phyloP scores from a whole-genome alignment of 1,140 invertebrate species.

The Cyclina sinensis region DNA sequence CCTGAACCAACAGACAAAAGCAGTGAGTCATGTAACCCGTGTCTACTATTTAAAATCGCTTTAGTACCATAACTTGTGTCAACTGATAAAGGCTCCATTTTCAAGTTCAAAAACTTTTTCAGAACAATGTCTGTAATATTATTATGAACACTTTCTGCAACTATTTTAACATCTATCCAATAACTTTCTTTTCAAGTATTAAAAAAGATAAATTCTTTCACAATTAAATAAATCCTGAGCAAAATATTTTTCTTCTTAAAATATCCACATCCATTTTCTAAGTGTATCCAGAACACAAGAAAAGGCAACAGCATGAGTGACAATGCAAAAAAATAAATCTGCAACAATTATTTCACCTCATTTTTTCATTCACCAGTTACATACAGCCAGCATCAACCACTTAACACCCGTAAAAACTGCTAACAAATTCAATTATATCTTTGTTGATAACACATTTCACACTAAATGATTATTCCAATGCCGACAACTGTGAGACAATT shows the following conservation, averaged over 20 bases:
- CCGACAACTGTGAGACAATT: neutral
- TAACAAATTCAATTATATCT: conserved; percentile 35
- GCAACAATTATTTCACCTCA: conserved; percentile 15
- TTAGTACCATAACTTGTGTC: conserved; percentile 33
- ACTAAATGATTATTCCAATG: neutral
- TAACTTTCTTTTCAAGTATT: no score
- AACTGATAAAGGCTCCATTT: neutral
- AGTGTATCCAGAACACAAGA: no score
- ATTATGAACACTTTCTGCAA: no score
- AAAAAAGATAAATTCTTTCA: no score
- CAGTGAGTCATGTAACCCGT: neutral
- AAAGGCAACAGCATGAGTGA: no score
- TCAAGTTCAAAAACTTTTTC: no score
- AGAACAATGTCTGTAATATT: no score
- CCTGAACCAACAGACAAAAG: neutral
- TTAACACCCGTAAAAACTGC: conserved; percentile 1
- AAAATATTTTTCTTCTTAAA: no score
- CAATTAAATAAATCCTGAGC: no score
- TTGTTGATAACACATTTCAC: neutral
- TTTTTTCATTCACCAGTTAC: conserved; percentile 41
- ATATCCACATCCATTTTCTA: no score
- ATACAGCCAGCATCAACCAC: conserved; percentile 26
- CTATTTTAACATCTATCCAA: no score
- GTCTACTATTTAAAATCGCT: neutral
- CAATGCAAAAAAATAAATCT: neutral